These are phyloP conservation scores for Tupiocoris notatus DNA, from an alignment of 2,888 invertebrate genomes.

Conservation along the genomic window DNA sequence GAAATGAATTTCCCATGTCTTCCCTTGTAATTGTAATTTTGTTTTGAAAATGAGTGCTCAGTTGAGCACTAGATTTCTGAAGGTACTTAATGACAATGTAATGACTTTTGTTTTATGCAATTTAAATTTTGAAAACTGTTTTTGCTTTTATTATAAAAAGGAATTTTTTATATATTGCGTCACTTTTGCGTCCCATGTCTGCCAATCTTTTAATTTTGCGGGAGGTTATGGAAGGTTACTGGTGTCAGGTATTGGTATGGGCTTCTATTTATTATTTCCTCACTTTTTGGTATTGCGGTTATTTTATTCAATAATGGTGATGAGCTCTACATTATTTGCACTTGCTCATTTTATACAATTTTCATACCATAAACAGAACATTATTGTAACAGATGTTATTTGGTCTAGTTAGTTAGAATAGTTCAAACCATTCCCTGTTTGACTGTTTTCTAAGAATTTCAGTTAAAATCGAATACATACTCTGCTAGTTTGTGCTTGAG, in stretches of 20 bases:
- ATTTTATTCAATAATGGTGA: neutral
- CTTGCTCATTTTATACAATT: no score
- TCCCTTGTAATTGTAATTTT: neutral
- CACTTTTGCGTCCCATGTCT: neutral
- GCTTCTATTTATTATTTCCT: neutral
- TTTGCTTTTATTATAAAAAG: neutral
- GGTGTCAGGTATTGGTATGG: neutral
- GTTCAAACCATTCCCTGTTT: no score
- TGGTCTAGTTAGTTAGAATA: no score
- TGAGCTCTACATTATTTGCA: no score
- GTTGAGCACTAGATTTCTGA: neutral
- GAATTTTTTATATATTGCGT: neutral
- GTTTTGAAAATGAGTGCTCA: neutral
- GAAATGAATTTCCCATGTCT: neutral
- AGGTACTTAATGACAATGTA: neutral
- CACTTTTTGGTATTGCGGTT: neutral
- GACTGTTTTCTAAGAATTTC: no score
- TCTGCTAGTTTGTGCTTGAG: no score
- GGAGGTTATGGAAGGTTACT: neutral
- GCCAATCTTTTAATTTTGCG: neutral
- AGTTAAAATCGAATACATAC: no score
- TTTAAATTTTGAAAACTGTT: neutral
- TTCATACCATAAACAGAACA: no score
- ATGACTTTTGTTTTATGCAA: neutral
- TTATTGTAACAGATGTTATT: no score